Conservation (phyloP, 2,888 invertebrate species). For the Cataglyphis livida region DNA sequence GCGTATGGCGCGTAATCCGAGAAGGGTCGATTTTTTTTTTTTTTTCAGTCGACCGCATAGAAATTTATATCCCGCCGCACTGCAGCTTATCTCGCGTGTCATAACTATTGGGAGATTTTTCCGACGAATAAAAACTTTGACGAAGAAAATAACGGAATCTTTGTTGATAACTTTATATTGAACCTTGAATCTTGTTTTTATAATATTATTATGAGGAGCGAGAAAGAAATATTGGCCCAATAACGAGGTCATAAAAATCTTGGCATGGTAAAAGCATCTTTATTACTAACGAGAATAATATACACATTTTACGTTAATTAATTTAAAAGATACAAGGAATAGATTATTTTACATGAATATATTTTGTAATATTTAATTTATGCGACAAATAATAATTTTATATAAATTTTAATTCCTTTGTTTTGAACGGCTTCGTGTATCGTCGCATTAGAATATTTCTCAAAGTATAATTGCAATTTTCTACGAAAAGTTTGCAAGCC, state of each 20-base stretch:
- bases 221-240: background rate
- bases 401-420: no score
- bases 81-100: conserved; percentile 51
- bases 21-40: conserved; percentile 60
- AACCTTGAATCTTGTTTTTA: background rate
- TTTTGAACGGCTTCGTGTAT: no score
- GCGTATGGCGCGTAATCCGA: conserved; percentile 26
- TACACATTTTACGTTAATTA: no score
- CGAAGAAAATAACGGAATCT: background rate
- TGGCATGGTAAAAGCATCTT: background rate
- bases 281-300: no score
- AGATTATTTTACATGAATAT: no score
- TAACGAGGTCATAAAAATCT: conserved; percentile 6
- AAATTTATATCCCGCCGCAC: conserved; percentile 58
- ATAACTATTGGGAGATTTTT: conserved; percentile 46
- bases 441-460: no score
- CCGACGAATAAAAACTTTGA: background rate
- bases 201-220: background rate
- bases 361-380: no score
- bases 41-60: conserved; percentile 45
- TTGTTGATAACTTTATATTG: background rate
- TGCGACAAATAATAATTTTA: no score
- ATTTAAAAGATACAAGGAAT: no score
- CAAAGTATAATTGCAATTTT: no score
- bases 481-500: no score